Conservation (phyloP, 2,113 vertebrate genomes). For the Sinosuthora webbiana region DNA sequence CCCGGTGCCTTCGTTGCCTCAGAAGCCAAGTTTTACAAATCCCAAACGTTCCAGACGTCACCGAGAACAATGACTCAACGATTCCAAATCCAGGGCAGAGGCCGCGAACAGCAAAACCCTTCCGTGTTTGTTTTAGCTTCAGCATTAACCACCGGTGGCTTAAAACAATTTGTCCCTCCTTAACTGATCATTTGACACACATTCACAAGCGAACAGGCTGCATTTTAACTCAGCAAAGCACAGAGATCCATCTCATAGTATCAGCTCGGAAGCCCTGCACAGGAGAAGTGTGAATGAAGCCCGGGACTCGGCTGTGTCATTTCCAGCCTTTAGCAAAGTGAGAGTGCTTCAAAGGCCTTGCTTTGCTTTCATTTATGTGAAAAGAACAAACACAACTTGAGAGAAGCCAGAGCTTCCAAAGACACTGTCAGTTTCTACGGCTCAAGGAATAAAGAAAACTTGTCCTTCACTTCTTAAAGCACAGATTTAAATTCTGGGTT, state of each 20-base stretch:
- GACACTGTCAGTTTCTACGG: background rate
- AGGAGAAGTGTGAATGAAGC: background rate
- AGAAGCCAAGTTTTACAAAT: background rate
- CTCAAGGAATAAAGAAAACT: background rate
- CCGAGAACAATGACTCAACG: accelerated
- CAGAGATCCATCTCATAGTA: accelerated
- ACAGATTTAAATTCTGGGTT: background rate
- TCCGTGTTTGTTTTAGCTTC: background rate
- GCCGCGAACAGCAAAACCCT: background rate
- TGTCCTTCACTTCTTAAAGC: background rate
- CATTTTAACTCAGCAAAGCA: background rate
- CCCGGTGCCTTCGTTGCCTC: accelerated
- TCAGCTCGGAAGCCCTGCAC: background rate
- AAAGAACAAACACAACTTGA: background rate
- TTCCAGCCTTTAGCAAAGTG: background rate
- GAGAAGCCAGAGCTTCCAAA: background rate
- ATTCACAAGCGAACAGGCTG: background rate
- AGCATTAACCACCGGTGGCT: background rate
- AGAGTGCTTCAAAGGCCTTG: background rate
- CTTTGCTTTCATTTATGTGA: background rate
- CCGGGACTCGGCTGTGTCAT: background rate
- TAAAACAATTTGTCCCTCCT: background rate
- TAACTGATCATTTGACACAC: background rate
- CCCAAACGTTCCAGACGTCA: background rate
- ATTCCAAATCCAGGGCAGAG: background rate